Evolutionary conservation across 2,113 vertebrate species (phyloP), one percentile per base, ranked within the genome.

Genomic region (Zosterops japonicus): DNA sequence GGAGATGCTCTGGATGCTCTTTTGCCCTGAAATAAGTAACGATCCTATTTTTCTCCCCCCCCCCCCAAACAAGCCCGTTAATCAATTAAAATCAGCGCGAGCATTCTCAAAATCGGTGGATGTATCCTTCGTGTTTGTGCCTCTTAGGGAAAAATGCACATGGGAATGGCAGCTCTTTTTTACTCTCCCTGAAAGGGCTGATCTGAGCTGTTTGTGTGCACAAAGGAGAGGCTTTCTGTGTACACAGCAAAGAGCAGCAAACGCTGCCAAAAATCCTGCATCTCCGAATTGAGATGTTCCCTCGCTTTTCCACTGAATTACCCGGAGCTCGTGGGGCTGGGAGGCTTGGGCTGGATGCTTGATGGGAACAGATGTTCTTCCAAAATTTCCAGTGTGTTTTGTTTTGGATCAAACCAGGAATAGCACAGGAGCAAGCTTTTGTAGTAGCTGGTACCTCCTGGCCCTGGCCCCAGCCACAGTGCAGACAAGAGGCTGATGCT

Each of bases 381-480:
- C 91, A 88, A 94, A 85, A 77, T 94, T 87, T 91, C 82, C 50
- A 77, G 91, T 9, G 28, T 5, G 29, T 59, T 95, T 95, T 91
- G 84, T 76, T 89, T 95, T 83, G 83, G 49, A 93, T 95, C 23
- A 76, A 87, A 87, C 29, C 67, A 61, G 84, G 83, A 95, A 93
- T 74, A 95, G 82, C 84, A 65, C 21, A 52, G 72, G 77, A 91
- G 36, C 49, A 83, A 53, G 83, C 59, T 65, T 85, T 74, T 69
- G 78, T 83, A 91, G 87, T 88, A 93, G 77, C 89, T 95, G 92
- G 82, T 90, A 94, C 55, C 90, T 97, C 78, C 78, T 76, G 50
- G 81, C 84, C 74, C 65, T 33, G 60, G 84, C 87, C 69, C 52
- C 72, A 71, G 83, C 76, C 69, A 70, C 77, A 60, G 16, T 29